Base-by-base conservation (phyloP, 2,113 vertebrate genomes). In the Orycteropus afer region DNA sequence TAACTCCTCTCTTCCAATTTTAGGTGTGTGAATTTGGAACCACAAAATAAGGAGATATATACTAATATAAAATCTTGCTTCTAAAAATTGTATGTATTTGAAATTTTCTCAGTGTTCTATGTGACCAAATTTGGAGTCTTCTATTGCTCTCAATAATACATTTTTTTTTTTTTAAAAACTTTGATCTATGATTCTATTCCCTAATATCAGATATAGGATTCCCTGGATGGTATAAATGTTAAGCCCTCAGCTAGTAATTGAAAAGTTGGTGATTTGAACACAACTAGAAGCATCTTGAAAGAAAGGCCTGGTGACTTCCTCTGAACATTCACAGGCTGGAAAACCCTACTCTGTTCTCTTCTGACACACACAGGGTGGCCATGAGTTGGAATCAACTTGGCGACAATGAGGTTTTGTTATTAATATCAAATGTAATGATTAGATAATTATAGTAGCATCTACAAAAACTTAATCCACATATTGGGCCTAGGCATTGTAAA, bases 21-120 rank as follows among this genome's bases (percentile, higher is more conserved):
- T 87, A 96, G 80, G n/a, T 89, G 13, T 45, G 53, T 96, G 90
- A 93, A 91, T 89, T 93, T 84, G 78, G 76, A 94, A 29, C 69
- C 65, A 89, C 12, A 94, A 86, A 79, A 55, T 65, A 40, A 65
- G 47, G 49, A 87, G 49, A 3, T 2, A 86, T 4, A 32, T 3
- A 53, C 15, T 40, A 29, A 8, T 40, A 42, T 78, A 55, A 65
- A 82, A 74, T 86, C 57, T 93, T 79, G 14, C 14, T 53, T 91
- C 63, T 53, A 65, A 77, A 53, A 6, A n/a, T 51, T 8, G 37
- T 45, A 80, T 29, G 22, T 57, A 88, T 74, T 63, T 34, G 78
- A 65, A 32, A 5, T 51, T 47, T 95, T 90, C 55, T 95, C 61
- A 69, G 42, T 93, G 27, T 55, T 93, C 40, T 15, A 57, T 23